Conservation (phyloP, 2,113 vertebrate genomes). For the Dendropsophus ebraccatus region DNA sequence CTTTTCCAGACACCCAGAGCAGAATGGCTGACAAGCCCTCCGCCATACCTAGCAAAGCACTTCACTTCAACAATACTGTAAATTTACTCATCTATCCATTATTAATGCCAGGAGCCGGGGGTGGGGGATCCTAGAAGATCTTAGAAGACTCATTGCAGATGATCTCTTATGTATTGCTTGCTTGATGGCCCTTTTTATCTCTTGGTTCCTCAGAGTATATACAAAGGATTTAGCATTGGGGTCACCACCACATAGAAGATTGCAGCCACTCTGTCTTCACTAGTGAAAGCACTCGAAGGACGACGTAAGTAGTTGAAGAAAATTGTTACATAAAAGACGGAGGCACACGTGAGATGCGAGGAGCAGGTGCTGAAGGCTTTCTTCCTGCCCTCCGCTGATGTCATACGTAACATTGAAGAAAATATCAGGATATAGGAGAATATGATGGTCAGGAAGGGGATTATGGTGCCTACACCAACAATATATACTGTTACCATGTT, state of each 20-base stretch:
- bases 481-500: background rate
- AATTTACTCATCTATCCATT: too few species aligned
- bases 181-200: background rate
- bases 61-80: too few species aligned
- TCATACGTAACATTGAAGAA: background rate
- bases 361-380: conserved; percentile 40
- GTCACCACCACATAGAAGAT: conserved; percentile 8
- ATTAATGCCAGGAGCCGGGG: too few species aligned
- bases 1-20: too few species aligned
- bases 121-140: too few species aligned
- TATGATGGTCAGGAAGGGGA: background rate
- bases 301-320: background rate
- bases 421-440: background rate
- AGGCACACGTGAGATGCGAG: conserved; percentile 22
- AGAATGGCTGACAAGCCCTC: too few species aligned
- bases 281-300: conserved; percentile 3
- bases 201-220: conserved; percentile 19
- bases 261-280: conserved; percentile 16
- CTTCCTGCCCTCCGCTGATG: background rate
- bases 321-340: background rate
- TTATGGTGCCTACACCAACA: background rate
- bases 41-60: too few species aligned
- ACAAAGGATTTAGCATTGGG: conserved; percentile 12
- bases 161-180: background rate
- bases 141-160: background rate